Evolutionary conservation across 92 coral and sea anemone genomes (phyloP), one percentile per base, ranked within the genome.

Genomic region (Zoanthus sociatus): DNA sequence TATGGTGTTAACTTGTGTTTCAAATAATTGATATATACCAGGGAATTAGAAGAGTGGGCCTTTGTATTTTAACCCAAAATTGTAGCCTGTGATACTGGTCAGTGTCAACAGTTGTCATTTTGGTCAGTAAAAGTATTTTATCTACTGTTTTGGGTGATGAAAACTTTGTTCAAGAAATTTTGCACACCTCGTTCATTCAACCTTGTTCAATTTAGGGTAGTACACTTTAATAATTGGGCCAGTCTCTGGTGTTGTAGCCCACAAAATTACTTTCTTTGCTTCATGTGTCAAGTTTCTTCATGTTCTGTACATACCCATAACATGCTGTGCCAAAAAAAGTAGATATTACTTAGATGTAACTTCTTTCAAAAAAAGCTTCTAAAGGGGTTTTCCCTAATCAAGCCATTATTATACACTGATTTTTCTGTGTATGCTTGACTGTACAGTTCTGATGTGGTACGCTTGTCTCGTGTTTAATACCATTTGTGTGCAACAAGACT

Each of bases 101-200:
- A 63, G 13, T 77, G 15, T 32, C 58, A 20, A 37, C 83, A 58
- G 64, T 85, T 26, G 33, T 71, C 37, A 66, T 64, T 73, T 74
- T 73, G 83, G 63, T 75, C 63, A 44, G 82, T 76, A 63, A 63
- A 63, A 11, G 64, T 45, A 58, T 48, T 50, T 56, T 42, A 7
- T 60, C 45, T n/a, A 42, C 64, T 44, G 53, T 73, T 12, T 47
- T 56, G 63, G 58, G 72, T 42, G 83, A 46, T 76, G 46, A 26
- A 9, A 76, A 20, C 79, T 37, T 67, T 56, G 30, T 32, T 77
- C 64, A 53, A 88, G 50, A 56, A 72, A 83, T 63, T 82, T 88
- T 14, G 74, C 88, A 32, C 78, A 73, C 73, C 91, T 71, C 60
- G 83, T 77, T 18, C 78, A 5, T 61, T 87, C 90, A 17, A 87